Evolutionary conservation across 2,888 invertebrate species (phyloP).

Genomic region (Macrophya alboannulata): DNA sequence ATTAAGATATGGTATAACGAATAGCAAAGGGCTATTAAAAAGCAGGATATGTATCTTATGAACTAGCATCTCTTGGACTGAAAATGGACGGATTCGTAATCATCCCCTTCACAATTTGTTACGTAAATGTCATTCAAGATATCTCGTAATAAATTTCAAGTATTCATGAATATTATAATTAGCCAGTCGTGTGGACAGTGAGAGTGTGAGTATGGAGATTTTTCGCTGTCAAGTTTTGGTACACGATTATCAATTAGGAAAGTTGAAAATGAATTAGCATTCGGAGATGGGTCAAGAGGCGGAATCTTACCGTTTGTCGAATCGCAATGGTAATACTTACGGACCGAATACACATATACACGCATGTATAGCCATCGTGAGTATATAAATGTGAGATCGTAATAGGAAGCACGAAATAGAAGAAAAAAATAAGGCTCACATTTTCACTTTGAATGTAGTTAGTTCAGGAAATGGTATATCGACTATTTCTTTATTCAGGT

Average conservation of each 20-base stretch:
- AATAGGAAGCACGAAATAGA: slow-evolving; percentile 15
- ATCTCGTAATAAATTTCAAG: slow-evolving; percentile 22
- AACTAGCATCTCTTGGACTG: background rate
- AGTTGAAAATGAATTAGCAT: slow-evolving; percentile 51
- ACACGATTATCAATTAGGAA: slow-evolving; percentile 53
- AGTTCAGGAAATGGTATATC: slow-evolving; percentile 4
- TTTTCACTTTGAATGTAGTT: slow-evolving; percentile 38
- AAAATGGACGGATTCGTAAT: background rate
- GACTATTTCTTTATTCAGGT: slow-evolving; percentile 20
- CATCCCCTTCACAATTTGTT: slow-evolving; percentile 5
- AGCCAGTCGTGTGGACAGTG: background rate
- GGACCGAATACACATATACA: background rate
- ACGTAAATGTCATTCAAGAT: background rate
- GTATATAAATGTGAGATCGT: background rate
- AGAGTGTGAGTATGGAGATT: slow-evolving; percentile 44
- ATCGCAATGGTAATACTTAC: slow-evolving; percentile 44
- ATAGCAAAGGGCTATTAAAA: background rate
- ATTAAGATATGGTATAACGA: background rate
- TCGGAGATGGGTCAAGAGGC: slow-evolving; percentile 34
- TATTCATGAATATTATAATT: slow-evolving; percentile 56
- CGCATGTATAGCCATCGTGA: background rate
- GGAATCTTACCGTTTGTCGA: slow-evolving; percentile 36
- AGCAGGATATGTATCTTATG: background rate
- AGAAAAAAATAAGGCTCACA: background rate
- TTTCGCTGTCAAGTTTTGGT: slow-evolving; percentile 38